phyloP scores from a whole-genome alignment of 1,140 invertebrate species.

The Spodoptera litura region DNA sequence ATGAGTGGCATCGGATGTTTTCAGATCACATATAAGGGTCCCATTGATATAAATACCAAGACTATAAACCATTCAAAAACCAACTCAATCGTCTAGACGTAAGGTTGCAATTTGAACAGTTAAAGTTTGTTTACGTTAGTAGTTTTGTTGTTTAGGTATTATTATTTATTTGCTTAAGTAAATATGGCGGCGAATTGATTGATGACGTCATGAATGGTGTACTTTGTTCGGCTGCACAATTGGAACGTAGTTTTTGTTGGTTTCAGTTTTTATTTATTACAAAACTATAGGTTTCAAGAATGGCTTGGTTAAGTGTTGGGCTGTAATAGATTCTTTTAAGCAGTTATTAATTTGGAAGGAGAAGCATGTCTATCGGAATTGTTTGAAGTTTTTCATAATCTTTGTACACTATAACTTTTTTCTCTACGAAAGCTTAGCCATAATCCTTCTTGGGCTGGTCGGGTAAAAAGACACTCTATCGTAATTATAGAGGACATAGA shows the following conservation, averaged over 20 bases:
- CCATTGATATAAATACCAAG: constrained; percentile 70
- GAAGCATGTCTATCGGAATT: no score
- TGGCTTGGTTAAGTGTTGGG: no score
- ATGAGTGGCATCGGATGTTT: constrained; percentile 69
- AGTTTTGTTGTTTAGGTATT: constrained; percentile 64
- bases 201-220: constrained; percentile 47
- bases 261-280: neutral
- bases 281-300: neutral
- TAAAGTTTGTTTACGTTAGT: constrained; percentile 68
- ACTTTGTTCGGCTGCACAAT: constrained; percentile 3
- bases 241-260: neutral
- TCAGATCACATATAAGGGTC: constrained; percentile 71
- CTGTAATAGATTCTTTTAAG: no score
- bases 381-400: no score
- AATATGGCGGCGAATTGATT: constrained; percentile 54
- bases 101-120: neutral
- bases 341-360: no score
- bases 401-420: no score
- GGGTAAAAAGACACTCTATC: no score
- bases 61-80: constrained; percentile 37
- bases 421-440: no score
- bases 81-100: constrained; percentile 13
- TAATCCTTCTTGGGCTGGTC: no score
- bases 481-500: no score
- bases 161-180: constrained; percentile 77